Evolutionary conservation across 2,797 vertebrate species (phyloP), one percentile per base, ranked within the genome.

Genomic region (Neosalanx taihuensis): DNA sequence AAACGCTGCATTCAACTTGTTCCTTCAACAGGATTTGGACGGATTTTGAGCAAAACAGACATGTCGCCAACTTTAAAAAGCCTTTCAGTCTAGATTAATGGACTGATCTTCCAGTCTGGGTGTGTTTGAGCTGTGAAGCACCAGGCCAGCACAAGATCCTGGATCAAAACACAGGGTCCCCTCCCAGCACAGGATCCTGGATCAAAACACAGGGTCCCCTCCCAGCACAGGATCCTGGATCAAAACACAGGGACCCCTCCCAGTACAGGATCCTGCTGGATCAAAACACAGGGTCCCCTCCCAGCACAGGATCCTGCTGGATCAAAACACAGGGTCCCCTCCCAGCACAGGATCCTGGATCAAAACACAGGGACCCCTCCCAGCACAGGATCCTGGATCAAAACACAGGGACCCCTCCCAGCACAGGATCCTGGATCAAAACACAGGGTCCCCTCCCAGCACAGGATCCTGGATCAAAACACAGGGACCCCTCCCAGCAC

Each of bases 161-260:
- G 37, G 26, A 6, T 67, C 65, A 67, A 30, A 53, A 67, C 49
- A 49, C 23, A 65, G 35, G 35, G 18, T 46, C 64, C 23, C 23
- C 23, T 26, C 23, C 23, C 23, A 26, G 23, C 23, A 26, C 23
- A 26, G 23, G 23, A 26, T 26, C 23, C 23, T 26, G 23, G 23
- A 26, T 26, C 23, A 26, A 26, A 26, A 26, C 23, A 26, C 23
- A 46, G 41, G 7, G 12, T 20, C 17, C 46, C 15, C 46, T 51
- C 65, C 17, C 46, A 53, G 29, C 2, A 41, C 35, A 26, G 23
- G 23, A 26, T 26, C 23, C 23, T 26, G 23, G 23, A 26, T 26
- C 23, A 1, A 26, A 26, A 26, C 23, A 26, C 23, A 46, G 41
- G 7, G 12, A 35, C 17, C 46, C 15, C 46, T 51, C 65, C 17